A percentile compares a stretch with the other conserved stretches of the same genome.
phyloP scores from a whole-genome alignment of 1,140 invertebrate genomes.

The Camponotus pennsylvanicus region DNA sequence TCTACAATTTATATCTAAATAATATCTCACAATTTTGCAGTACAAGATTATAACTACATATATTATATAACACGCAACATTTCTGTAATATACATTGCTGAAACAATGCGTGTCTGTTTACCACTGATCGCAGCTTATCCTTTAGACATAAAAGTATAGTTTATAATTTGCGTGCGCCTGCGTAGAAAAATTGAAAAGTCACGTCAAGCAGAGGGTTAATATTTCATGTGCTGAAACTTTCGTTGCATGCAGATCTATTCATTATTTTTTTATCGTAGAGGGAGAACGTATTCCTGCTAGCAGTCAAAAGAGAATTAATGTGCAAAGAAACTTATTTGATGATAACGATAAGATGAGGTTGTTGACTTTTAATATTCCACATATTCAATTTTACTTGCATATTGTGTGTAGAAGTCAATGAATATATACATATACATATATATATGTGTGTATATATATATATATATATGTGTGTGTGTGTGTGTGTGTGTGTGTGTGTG shows the following conservation, averaged over 20 bases:
- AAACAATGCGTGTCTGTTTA: not conserved
- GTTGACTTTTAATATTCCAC: not conserved
- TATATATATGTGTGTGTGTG: too few species aligned
- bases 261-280: not conserved
- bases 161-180: not conserved
- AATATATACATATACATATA: not conserved
- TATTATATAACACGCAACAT: not conserved
- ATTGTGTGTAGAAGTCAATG: too few species aligned
- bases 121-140: not conserved
- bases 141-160: not conserved
- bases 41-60: not conserved
- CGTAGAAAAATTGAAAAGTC: not conserved
- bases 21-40: not conserved
- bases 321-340: not conserved
- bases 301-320: not conserved
- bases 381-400: not conserved
- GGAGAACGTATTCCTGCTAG: not conserved
- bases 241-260: not conserved
- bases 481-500: too few species aligned
- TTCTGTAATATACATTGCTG: not conserved
- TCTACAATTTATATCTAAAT: not conserved
- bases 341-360: not conserved
- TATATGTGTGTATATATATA: too few species aligned
- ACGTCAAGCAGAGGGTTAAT: conserved; percentile 18
- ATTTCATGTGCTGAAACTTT: not conserved